Evolutionary conservation across 2,113 vertebrate genomes (phyloP).

Genomic region (Bombycilla garrulus): DNA sequence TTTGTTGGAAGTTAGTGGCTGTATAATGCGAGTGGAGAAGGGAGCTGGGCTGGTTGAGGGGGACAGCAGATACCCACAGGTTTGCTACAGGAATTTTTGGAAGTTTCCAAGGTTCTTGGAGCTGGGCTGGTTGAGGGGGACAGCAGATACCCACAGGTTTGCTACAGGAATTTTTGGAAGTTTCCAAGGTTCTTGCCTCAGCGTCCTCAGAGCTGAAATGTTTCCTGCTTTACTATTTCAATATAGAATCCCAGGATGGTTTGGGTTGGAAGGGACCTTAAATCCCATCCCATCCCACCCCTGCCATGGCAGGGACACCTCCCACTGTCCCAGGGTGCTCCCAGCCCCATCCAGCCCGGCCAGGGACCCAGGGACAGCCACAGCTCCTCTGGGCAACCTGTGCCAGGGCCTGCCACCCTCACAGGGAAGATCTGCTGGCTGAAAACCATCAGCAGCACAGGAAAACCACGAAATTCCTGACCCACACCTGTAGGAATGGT

Average conservation of each 20-base stretch:
- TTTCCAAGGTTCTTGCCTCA: background rate
- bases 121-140: too few relatives aligned
- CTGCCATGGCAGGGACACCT: background rate
- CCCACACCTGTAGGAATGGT: background rate
- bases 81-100: background rate
- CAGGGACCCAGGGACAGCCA: background rate
- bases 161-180: background rate
- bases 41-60: background rate
- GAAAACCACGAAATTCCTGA: background rate
- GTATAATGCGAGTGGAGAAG: fast-evolving
- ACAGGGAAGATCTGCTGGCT: background rate
- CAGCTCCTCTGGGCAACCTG: background rate
- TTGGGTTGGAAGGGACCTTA: background rate
- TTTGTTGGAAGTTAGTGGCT: background rate
- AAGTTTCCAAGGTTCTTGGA: background rate
- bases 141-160: background rate
- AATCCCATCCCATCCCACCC: background rate
- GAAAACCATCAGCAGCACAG: background rate
- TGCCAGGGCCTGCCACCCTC: background rate
- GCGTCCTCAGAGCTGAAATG: background rate
- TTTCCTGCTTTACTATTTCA: background rate
- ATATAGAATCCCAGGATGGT: fast-evolving
- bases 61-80: background rate
- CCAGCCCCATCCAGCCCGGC: fast-evolving
- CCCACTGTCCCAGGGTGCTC: fast-evolving